phyloP scores from a whole-genome alignment of 2,888 invertebrate genomes.

The Drosophila bunnanda region DNA sequence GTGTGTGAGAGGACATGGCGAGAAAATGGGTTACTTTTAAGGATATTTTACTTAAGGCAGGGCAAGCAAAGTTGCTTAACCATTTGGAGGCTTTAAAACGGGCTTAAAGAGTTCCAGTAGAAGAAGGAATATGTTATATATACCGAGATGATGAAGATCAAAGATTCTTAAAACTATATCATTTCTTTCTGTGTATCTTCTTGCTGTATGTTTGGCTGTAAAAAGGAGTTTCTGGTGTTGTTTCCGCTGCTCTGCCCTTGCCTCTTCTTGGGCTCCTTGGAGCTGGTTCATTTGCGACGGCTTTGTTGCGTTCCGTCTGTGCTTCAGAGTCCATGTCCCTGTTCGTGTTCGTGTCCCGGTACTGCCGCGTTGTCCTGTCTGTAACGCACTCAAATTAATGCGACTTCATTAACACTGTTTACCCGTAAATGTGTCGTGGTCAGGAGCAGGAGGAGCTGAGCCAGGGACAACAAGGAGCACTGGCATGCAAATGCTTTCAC shows the following conservation, averaged over 20 bases:
- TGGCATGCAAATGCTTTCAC: conserved; percentile 57
- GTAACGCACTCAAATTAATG: conserved; percentile 77
- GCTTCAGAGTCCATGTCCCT: conserved; percentile 15
- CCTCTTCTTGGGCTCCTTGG: conserved; percentile 18
- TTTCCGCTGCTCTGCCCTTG: conserved; percentile 33
- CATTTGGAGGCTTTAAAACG: not conserved
- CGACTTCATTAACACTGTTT: conserved; percentile 80
- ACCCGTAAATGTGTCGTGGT: conserved; percentile 63
- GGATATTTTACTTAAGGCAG: not conserved
- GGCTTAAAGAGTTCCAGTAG: not conserved
- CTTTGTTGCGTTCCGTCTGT: conserved; percentile 41
- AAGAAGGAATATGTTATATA: too few species aligned
- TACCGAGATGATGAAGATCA: too few species aligned
- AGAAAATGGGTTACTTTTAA: not conserved
- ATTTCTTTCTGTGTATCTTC: not conserved
- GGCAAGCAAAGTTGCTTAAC: not conserved
- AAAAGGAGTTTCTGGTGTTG: conserved; percentile 39
- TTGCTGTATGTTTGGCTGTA: conserved; percentile 19
- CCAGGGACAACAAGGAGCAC: not conserved
- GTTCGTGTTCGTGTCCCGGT: conserved; percentile 5
- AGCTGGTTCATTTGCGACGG: conserved; percentile 17
- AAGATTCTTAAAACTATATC: not conserved
- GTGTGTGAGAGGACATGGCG: conserved; percentile 26
- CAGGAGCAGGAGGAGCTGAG: conserved; percentile 18
- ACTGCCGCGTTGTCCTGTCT: conserved; percentile 49